phyloP scores from a whole-genome alignment of 2,113 vertebrate genomes.

The Cathartes aura region DNA sequence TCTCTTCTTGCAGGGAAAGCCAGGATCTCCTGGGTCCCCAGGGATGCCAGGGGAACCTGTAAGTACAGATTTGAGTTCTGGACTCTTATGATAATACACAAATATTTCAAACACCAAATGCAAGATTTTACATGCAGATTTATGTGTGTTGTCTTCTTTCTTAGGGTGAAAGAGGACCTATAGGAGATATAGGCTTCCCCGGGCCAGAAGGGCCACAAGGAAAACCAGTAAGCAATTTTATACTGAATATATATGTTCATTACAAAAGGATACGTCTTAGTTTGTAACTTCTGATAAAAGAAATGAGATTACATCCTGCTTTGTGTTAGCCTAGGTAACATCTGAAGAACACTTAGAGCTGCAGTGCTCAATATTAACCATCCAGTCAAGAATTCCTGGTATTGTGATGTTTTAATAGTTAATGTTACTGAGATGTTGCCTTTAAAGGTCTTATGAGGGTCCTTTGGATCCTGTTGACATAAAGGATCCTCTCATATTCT shows the following conservation, averaged over 20 bases:
- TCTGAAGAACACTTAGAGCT: neutral
- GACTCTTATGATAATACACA: neutral
- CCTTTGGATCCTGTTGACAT: neutral
- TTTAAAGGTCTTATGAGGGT: neutral
- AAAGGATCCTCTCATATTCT: neutral
- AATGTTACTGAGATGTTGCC: neutral
- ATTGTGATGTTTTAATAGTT: neutral
- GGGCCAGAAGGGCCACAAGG: slow-evolving; percentile 93
- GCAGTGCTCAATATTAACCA: neutral
- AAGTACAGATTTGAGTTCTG: slow-evolving; percentile 69
- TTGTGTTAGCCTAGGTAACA: neutral
- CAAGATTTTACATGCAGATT: neutral
- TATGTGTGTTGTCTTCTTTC: neutral
- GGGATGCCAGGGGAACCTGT: slow-evolving; percentile 93
- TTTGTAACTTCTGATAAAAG: neutral
- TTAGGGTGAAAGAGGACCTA: slow-evolving; percentile 92
- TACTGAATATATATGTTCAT: neutral
- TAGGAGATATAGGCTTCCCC: slow-evolving; percentile 94
- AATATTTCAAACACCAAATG: neutral
- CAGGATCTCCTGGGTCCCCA: slow-evolving; percentile 84
- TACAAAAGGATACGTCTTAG: neutral
- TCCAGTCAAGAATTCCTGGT: neutral
- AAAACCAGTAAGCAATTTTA: slow-evolving; percentile 83
- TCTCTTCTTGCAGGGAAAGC: slow-evolving; percentile 86
- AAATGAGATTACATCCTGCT: neutral